Percentiles rank a stretch among this genome's conserved stretches.
Evolutionary conservation across 2,888 invertebrate genomes (phyloP).

Genomic region (Acrocyrtus sp.): DNA sequence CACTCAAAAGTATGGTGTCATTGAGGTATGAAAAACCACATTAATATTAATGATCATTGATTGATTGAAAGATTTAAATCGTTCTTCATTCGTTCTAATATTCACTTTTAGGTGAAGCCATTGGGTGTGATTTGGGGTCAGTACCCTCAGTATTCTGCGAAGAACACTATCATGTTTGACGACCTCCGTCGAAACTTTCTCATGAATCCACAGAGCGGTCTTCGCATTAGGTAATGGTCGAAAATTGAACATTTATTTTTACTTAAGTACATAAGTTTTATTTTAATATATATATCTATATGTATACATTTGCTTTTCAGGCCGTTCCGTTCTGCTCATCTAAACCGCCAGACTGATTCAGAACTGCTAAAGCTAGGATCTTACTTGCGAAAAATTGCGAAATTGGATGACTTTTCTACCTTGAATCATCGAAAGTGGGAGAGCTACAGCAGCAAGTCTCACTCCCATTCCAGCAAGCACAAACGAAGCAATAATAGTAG

Average conservation of each 20-base stretch:
- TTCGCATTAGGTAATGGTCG: too few relatives aligned
- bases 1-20: constrained; percentile 88
- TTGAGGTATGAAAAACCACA: constrained; percentile 79
- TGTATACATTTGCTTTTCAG: too few relatives aligned
- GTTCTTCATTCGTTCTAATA: neutral
- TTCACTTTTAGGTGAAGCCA: constrained; percentile 80
- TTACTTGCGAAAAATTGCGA: constrained; percentile 84
- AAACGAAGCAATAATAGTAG: constrained; percentile 13
- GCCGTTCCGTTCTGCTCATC: constrained; percentile 90
- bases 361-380: constrained; percentile 84
- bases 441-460: constrained; percentile 63
- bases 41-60: neutral
- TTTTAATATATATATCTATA: too few relatives aligned
- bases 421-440: constrained; percentile 95
- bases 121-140: constrained; percentile 97
- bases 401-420: constrained; percentile 81
- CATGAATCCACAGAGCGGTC: constrained; percentile 95
- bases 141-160: constrained; percentile 84
- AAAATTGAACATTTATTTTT: too few relatives aligned
- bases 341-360: constrained; percentile 83
- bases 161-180: constrained; percentile 98
- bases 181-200: constrained; percentile 95
- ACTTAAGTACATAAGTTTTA: too few relatives aligned
- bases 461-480: constrained; percentile 41
- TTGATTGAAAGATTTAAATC: neutral